These are phyloP conservation scores for Lamellibrachia luymesi DNA, from an alignment of 1,140 invertebrate species.

Conservation along the genomic window DNA sequence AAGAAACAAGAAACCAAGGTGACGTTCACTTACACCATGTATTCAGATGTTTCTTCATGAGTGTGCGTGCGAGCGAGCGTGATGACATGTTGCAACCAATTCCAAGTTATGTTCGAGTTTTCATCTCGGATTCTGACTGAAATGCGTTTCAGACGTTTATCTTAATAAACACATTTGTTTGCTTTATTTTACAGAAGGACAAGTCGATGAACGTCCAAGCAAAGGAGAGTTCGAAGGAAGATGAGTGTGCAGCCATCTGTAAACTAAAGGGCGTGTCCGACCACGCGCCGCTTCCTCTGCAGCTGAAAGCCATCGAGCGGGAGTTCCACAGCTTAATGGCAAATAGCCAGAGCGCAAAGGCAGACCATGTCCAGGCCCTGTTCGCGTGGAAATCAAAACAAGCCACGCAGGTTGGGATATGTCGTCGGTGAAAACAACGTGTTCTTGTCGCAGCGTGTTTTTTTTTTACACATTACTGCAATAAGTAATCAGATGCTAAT, in stretches of 20 bases:
- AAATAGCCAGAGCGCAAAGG: slow-evolving; percentile 45
- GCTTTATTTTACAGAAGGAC: neutral
- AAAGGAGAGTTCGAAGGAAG: slow-evolving; percentile 52
- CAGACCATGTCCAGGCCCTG: slow-evolving; percentile 50
- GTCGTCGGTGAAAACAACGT: slow-evolving; percentile 8
- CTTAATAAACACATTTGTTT: neutral
- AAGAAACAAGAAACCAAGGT: slow-evolving; percentile 37
- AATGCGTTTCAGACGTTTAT: too few species aligned
- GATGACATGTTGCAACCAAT: too few species aligned
- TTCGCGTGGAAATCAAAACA: slow-evolving; percentile 55
- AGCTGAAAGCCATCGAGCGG: slow-evolving; percentile 53
- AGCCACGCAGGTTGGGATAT: slow-evolving; percentile 44
- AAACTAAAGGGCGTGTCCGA: slow-evolving; percentile 45
- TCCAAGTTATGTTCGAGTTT: too few species aligned
- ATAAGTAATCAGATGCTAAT: neutral
- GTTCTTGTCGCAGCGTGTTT: slow-evolving; percentile 9
- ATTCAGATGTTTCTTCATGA: neutral
- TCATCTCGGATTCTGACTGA: too few species aligned
- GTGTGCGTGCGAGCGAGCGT: neutral
- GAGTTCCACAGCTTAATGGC: slow-evolving; percentile 52
- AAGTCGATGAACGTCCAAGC: slow-evolving; percentile 34
- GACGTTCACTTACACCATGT: neutral
- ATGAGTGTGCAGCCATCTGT: slow-evolving; percentile 54
- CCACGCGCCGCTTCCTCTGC: slow-evolving; percentile 43
- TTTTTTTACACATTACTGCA: neutral